These are phyloP conservation scores for Chesias legatella DNA, from an alignment of 2,888 invertebrate genomes.

Conservation along the genomic window DNA sequence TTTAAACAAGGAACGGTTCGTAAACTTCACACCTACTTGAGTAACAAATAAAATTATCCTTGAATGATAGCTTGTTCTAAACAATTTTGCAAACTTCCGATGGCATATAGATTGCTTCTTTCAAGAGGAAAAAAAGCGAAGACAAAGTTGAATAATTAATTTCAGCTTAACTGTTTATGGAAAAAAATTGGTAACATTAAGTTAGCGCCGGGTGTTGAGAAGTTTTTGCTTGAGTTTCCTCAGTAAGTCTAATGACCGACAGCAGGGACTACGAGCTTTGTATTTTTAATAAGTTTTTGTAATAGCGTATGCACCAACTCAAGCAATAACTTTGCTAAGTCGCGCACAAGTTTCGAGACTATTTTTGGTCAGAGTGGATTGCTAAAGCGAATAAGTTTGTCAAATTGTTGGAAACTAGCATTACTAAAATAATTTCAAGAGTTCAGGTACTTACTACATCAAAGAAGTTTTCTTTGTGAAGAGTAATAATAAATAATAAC, in stretches of 20 bases:
- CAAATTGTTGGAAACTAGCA: too few relatives aligned
- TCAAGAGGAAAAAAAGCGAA: constrained; percentile 26
- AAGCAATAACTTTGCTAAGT: constrained; percentile 26
- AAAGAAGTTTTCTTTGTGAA: too few relatives aligned
- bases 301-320: constrained; percentile 42
- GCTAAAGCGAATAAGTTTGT: too few relatives aligned
- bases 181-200: constrained; percentile 42
- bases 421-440: too few relatives aligned
- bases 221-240: constrained; percentile 38
- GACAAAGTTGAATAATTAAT: constrained; percentile 47
- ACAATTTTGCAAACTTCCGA: constrained; percentile 12
- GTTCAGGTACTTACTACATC: too few relatives aligned
- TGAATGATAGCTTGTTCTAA: not conserved
- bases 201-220: constrained; percentile 36
- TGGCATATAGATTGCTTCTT: constrained; percentile 23
- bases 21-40: too few relatives aligned
- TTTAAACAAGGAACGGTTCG: too few relatives aligned
- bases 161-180: constrained; percentile 38
- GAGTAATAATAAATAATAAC: too few relatives aligned
- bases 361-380: too few relatives aligned
- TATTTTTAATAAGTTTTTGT: constrained; percentile 60
- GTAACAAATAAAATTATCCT: not conserved
- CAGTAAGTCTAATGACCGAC: constrained; percentile 47
- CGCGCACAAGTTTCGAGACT: constrained; percentile 19
- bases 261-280: constrained; percentile 47